These are phyloP conservation scores for Arrhopalites spinosus DNA, from an alignment of 2,888 invertebrate genomes.

Conservation along the genomic window DNA sequence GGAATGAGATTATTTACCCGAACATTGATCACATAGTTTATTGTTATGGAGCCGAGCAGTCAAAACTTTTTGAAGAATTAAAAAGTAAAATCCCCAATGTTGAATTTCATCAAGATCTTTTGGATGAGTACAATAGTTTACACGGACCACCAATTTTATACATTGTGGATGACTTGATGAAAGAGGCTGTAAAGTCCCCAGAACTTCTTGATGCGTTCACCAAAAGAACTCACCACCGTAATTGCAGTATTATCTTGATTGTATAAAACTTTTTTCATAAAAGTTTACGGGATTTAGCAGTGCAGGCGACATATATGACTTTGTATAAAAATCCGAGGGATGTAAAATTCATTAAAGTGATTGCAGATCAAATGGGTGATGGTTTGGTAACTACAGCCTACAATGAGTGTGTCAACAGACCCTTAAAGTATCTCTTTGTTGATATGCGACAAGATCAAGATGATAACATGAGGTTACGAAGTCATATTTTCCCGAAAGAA, in stretches of 20 bases:
- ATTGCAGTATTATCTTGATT: constrained; percentile 2
- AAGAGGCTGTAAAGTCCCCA: not conserved
- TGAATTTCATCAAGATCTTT: not conserved
- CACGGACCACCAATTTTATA: not conserved
- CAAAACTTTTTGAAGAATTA: not conserved
- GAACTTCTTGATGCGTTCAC: constrained; percentile 5
- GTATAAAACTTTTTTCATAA: constrained; percentile 43
- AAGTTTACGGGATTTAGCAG: constrained; percentile 30
- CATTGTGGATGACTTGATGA: not conserved
- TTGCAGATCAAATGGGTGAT: constrained; percentile 45
- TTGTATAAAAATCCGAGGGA: constrained; percentile 45
- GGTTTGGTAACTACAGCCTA: constrained; percentile 41
- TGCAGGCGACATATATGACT: constrained; percentile 23
- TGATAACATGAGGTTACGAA: constrained; percentile 42
- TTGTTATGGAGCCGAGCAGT: not conserved
- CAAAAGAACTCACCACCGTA: constrained; percentile 18
- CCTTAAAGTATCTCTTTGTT: constrained; percentile 46
- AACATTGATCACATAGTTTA: not conserved
- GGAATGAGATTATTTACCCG: not conserved
- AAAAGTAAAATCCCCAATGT: not conserved
- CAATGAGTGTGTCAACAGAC: constrained; percentile 32
- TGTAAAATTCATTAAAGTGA: not conserved
- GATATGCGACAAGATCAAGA: constrained; percentile 46
- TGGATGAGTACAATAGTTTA: not conserved
- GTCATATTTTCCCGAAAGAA: constrained; percentile 44